Base-by-base conservation (phyloP, 37 sponge, comb jelly and placozoan species). In the Geodia barretti region DNA sequence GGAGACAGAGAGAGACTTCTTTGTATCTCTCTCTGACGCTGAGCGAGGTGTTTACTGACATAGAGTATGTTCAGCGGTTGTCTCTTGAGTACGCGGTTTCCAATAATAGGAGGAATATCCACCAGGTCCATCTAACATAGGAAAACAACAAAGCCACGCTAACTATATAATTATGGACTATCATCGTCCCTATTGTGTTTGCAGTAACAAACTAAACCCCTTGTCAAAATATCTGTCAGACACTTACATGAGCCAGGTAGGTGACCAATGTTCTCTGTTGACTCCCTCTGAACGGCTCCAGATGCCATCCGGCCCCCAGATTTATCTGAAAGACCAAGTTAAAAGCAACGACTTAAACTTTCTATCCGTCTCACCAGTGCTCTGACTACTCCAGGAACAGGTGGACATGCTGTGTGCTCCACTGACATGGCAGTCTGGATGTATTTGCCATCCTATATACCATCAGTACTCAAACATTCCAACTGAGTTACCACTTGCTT, bases 221-320 rank as follows among this genome's bases (percentile, higher is more conserved):
- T 30, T 36, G 4, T 3, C 7, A 69, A 65, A 25, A 8, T 65
- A 65, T 24, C n/a, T 8, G 20, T 29, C 28, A 7, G 28, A 1
- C 8, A 23, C 89, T 72, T 59, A 88, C 89, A 88, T 88, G 89
- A 33, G 79, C 84, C 33, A 83, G 25, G 33, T 74, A 88, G 28
- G 60, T 74, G 74, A 83, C 41, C n/a, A 92, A 38, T 21, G 92
- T 87, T 31, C 74, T 73, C 28, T 73, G 60, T 0, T 59, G 43
- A 36, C 75, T 83, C n/a, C 74, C 75, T 24, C 64, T 36, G 34
- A 73, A 91, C 54, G 88, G 88, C 41, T 91, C 87, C 65, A 84
- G 37, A 60, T 83, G 80, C 81, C 81, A 92, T 4, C 92, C 92
- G 30, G 80, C 62, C 24, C 92, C 92, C 58, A 80, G 88, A 23